Evolutionary conservation across 2,888 invertebrate species (phyloP), one percentile per base, ranked within the genome.

Genomic region (Polyploca ridens): DNA sequence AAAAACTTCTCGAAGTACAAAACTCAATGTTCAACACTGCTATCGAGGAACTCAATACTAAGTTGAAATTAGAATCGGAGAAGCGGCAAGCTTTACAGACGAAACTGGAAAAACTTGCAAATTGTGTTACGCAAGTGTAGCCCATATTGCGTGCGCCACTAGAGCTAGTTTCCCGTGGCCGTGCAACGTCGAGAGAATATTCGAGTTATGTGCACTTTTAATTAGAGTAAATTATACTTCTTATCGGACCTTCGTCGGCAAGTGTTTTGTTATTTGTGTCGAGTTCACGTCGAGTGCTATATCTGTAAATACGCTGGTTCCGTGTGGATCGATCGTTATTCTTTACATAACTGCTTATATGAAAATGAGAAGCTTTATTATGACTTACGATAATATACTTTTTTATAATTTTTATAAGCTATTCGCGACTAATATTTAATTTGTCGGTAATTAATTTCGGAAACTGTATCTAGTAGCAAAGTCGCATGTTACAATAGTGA

Each of bases 81-180:
- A 95, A 95, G 82, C 94, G 97, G 54, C 94, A 94, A 74, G 88
- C 95, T 66, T 83, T 97, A 70, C 96, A 97, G 75, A 91, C 93
- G 58, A 96, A 96, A 84, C 86, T 97, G 65, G 96, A 96, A 73
- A 97, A 96, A 86, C 92, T 97, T 68, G 95, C 96, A 71, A 96
- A 96, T 75, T 96, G 96, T 81, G 96, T 96, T 79, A 96, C 96
- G 82, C 96, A 96, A 88, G 96, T 96, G 87, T 96, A 95, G 88
- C 88, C 76, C 68, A 69, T 75, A 75, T 65, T 67, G 62, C 70
- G 59, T 57, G 65, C 65, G 75, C 74, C 73, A 71, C 71, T 68
- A 54, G 71, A 64, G 68, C 65, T 74, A 65, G 67, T 66, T 57
- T 64, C 70, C 65, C 77, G 74, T 63, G 70, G 74, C 64, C 76